These are phyloP conservation scores for Stramonita haemastoma DNA, from an alignment of 2,888 invertebrate species.

Conservation along the genomic window DNA sequence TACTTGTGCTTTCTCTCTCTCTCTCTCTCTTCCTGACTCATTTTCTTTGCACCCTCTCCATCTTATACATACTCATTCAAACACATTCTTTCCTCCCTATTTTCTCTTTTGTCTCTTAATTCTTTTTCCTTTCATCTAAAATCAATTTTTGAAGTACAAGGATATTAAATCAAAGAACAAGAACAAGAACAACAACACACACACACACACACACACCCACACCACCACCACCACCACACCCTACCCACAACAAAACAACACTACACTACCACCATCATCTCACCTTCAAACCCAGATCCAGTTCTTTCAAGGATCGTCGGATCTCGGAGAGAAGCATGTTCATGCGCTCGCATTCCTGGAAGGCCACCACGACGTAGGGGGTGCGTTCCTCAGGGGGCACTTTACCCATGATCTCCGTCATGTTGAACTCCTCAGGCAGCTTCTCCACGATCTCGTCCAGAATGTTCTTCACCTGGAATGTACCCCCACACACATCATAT, in stretches of 20 bases:
- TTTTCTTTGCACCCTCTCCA: too few relatives aligned
- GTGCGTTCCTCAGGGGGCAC: constrained; percentile 91
- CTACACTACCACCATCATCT: background rate
- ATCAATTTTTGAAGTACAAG: too few relatives aligned
- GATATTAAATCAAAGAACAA: too few relatives aligned
- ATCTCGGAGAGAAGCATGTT: constrained; percentile 94
- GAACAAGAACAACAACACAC: background rate
- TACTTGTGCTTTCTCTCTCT: too few relatives aligned
- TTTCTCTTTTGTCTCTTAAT: too few relatives aligned
- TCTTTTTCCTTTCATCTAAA: too few relatives aligned
- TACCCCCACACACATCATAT: background rate
- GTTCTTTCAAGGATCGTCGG: constrained; percentile 91
- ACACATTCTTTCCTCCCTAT: too few relatives aligned
- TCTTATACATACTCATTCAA: too few relatives aligned
- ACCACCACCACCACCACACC: background rate
- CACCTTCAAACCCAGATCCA: constrained; percentile 94
- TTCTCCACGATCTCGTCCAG: constrained; percentile 96
- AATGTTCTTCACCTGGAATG: constrained; percentile 89
- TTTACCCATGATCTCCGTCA: constrained; percentile 95
- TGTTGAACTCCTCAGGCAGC: constrained; percentile 96
- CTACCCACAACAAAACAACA: background rate
- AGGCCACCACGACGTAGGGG: constrained; percentile 93
- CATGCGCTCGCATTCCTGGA: constrained; percentile 96
- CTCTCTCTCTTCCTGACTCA: too few relatives aligned
- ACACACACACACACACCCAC: background rate